Evolutionary conservation across 2,113 vertebrate species (phyloP).

Genomic region (Anarrhichthys ocellatus): DNA sequence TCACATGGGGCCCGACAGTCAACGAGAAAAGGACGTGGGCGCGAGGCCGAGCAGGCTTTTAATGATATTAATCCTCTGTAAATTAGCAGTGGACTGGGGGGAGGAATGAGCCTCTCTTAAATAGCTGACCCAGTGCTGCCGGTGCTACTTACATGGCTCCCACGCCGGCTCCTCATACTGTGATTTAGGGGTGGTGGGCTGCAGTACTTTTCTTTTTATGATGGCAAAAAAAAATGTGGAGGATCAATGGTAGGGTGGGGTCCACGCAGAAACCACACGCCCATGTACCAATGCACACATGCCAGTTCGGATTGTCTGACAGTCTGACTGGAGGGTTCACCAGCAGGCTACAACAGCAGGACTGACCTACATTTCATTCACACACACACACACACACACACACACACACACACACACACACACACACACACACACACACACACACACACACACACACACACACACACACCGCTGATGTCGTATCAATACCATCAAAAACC

Average conservation of each 20-base stretch:
- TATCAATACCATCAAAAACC: constrained; percentile 32
- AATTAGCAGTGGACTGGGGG: constrained; percentile 53
- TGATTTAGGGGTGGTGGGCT: constrained; percentile 40
- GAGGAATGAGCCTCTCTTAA: constrained; percentile 46
- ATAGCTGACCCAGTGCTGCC: constrained; percentile 42
- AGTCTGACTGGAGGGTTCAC: constrained; percentile 70
- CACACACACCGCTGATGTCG: background rate
- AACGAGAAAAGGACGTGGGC: constrained; percentile 30
- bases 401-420: constrained; percentile 20
- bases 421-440: constrained; percentile 18
- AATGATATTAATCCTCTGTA: constrained; percentile 73
- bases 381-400: constrained; percentile 14
- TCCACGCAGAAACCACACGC: background rate
- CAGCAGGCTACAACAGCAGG: constrained; percentile 65
- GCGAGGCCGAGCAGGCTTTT: constrained; percentile 36
- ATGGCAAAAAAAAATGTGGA: background rate
- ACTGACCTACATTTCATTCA: constrained; percentile 81
- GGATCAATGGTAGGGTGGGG: constrained; percentile 25
- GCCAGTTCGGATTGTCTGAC: constrained; percentile 59
- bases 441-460: constrained; percentile 7
- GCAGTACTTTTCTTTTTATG: constrained; percentile 3
- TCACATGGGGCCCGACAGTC: constrained; percentile 25
- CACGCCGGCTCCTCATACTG: constrained; percentile 28
- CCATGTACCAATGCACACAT: constrained; percentile 25
- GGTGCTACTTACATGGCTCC: constrained; percentile 34